These are phyloP conservation scores for Caenorhabditis sp. DNA, from an alignment of 2,888 invertebrate species.

Conservation along the genomic window DNA sequence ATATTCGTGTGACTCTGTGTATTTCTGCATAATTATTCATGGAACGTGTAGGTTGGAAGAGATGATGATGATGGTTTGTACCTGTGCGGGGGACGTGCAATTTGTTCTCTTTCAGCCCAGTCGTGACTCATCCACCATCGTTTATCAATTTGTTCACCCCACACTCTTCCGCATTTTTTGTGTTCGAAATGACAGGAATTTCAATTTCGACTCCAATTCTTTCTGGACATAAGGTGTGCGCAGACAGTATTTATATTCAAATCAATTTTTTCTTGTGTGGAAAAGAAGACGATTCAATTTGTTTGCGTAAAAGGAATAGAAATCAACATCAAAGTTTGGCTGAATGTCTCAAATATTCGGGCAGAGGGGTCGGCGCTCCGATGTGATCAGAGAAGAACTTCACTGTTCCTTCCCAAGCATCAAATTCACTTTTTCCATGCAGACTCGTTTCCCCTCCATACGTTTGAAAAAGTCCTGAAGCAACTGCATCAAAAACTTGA, in stretches of 20 bases:
- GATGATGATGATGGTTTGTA: slow-evolving; percentile 54
- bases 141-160: slow-evolving; percentile 56
- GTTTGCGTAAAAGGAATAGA: slow-evolving; percentile 44
- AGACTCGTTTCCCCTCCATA: slow-evolving; percentile 56
- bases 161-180: slow-evolving; percentile 46
- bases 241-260: slow-evolving; percentile 59
- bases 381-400: slow-evolving; percentile 55
- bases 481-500: not conserved
- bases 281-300: slow-evolving; percentile 32
- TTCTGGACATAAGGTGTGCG: not conserved
- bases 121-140: slow-evolving; percentile 44
- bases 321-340: slow-evolving; percentile 55
- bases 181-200: slow-evolving; percentile 52
- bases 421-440: slow-evolving; percentile 55
- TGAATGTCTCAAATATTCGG: slow-evolving; percentile 42
- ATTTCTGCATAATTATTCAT: slow-evolving; percentile 62
- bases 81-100: slow-evolving; percentile 38
- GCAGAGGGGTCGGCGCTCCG: slow-evolving; percentile 48
- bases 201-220: slow-evolving; percentile 26
- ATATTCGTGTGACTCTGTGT: slow-evolving; percentile 43
- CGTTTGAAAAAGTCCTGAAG: slow-evolving; percentile 52
- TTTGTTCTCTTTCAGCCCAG: slow-evolving; percentile 44
- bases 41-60: slow-evolving; percentile 49
- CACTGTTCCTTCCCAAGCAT: slow-evolving; percentile 55
- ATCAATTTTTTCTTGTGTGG: slow-evolving; percentile 41